These are phyloP conservation scores for Austrolebias charrua DNA, from an alignment of 2,797 vertebrate genomes.

Conservation along the genomic window DNA sequence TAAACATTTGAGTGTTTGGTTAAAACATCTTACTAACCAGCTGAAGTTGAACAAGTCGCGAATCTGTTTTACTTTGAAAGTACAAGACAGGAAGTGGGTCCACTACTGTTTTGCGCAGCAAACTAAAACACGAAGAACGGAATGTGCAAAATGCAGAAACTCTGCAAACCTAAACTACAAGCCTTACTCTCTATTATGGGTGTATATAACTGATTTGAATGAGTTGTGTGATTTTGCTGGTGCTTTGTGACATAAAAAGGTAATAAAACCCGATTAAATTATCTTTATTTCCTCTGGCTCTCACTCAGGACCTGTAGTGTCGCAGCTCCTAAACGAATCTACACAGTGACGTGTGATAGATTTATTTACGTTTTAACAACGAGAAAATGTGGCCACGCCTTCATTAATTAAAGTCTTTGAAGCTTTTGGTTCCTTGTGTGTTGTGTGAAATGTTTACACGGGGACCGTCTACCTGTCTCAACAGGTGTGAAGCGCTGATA, in stretches of 20 bases:
- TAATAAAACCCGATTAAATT: neutral
- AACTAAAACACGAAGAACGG: neutral
- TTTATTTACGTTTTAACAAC: too few relatives aligned
- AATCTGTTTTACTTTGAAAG: conserved; percentile 44
- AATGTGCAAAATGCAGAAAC: conserved; percentile 28
- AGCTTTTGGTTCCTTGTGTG: neutral
- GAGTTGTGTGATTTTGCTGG: neutral
- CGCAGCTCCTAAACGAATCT: too few relatives aligned
- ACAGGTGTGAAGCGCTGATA: conserved; percentile 10
- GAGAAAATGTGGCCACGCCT: too few relatives aligned
- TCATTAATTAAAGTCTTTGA: too few relatives aligned
- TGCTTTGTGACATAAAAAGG: neutral
- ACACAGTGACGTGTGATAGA: too few relatives aligned
- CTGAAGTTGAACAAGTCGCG: neutral
- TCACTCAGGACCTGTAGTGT: too few relatives aligned
- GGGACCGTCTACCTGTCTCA: conserved; percentile 1
- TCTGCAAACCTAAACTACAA: neutral
- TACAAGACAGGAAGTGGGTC: conserved; percentile 17
- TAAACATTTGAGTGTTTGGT: neutral
- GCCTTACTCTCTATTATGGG: neutral
- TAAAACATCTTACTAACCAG: neutral
- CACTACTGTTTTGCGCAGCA: neutral
- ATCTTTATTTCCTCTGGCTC: neutral
- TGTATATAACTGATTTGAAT: neutral
- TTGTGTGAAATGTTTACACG: neutral